phyloP scores from a whole-genome alignment of 2,113 vertebrate species.

The Tragelaphus strepsiceros region DNA sequence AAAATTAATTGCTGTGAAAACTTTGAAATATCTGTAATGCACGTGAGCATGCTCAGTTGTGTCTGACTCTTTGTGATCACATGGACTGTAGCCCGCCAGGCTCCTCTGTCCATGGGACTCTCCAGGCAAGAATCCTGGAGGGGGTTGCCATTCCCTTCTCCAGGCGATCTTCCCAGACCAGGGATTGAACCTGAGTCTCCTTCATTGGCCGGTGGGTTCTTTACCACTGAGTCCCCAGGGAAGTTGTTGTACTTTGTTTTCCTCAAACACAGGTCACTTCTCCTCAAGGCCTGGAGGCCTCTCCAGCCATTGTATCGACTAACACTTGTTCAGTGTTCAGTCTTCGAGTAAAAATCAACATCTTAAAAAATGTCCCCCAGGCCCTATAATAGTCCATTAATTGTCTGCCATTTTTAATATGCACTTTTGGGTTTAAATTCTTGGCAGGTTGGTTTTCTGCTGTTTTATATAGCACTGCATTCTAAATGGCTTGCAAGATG shows the following conservation, averaged over 20 bases:
- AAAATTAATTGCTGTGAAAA: neutral
- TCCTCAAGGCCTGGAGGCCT: neutral
- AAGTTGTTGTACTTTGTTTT: neutral
- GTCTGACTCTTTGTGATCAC: neutral
- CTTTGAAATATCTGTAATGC: neutral
- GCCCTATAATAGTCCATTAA: neutral
- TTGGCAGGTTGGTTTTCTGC: neutral
- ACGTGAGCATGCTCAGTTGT: neutral
- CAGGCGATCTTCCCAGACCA: neutral
- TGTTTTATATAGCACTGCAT: fast-evolving
- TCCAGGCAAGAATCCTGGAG: neutral
- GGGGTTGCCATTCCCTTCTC: neutral
- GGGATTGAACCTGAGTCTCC: neutral
- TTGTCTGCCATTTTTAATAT: neutral
- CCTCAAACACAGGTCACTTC: neutral
- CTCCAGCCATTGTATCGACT: neutral
- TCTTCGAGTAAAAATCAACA: neutral
- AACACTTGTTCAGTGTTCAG: neutral
- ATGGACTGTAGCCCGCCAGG: neutral
- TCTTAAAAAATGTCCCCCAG: neutral
- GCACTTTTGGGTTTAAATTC: neutral
- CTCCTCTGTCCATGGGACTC: neutral
- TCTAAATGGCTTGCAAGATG: neutral
- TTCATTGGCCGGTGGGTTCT: neutral
- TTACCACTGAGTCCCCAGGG: neutral